phyloP scores from a whole-genome alignment of 1,140 invertebrate genomes.

The Telenomus remus region DNA sequence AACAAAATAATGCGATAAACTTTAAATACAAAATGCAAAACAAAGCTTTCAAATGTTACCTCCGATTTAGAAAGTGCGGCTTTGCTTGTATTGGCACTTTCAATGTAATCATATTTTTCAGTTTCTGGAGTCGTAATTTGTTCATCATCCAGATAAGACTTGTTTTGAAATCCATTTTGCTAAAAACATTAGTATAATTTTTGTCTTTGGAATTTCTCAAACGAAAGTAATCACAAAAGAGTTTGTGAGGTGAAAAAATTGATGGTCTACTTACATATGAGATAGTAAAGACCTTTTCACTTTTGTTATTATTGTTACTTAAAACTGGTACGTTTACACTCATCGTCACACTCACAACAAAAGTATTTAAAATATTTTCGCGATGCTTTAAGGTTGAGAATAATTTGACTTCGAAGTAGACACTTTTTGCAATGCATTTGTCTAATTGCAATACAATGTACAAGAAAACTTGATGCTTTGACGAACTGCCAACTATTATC shows the following conservation, averaged over 20 bases:
- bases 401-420: not conserved
- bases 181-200: not conserved
- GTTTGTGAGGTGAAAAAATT: no score
- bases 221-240: no score
- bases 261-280: constrained; percentile 6
- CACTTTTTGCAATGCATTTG: constrained; percentile 32
- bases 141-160: constrained; percentile 54
- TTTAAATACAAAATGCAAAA: no score
- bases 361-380: no score
- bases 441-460: constrained; percentile 14
- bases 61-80: constrained; percentile 30
- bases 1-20: no score
- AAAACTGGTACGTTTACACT: constrained; percentile 3
- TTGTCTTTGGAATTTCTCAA: no score
- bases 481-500: constrained; percentile 16
- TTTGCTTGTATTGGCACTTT: constrained; percentile 39
- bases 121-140: constrained; percentile 31
- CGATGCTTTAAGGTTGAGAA: not conserved
- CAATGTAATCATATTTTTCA: constrained; percentile 30
- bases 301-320: constrained; percentile 2
- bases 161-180: constrained; percentile 54
- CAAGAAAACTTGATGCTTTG: not conserved
- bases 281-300: constrained; percentile 15
- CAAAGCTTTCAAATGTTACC: constrained; percentile 44
- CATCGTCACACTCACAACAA: constrained; percentile 8